Evolutionary conservation across 2,888 invertebrate species (phyloP).

Genomic region (Chloroclystis v-ata): DNA sequence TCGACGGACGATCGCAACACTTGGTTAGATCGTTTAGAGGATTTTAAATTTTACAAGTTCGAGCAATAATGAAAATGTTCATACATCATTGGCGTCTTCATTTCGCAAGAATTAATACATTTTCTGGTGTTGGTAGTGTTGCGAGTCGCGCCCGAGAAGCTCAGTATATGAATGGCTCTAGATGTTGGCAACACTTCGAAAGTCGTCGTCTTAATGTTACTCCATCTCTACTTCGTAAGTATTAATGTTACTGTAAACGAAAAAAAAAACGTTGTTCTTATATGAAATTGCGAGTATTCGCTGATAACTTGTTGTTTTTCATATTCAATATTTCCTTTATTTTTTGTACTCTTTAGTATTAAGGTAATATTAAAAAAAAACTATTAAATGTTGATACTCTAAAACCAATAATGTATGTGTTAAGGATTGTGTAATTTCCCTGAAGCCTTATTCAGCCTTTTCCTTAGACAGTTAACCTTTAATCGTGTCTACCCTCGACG

Average conservation of each 20-base stretch:
- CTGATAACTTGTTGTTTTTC: slow-evolving; percentile 75
- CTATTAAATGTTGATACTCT: slow-evolving; percentile 78
- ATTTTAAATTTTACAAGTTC: background rate
- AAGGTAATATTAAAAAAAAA: slow-evolving; percentile 72
- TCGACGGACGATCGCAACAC: slow-evolving; percentile 18
- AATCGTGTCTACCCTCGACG: slow-evolving; percentile 34
- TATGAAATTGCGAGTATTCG: slow-evolving; percentile 73
- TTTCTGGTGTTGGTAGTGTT: slow-evolving; percentile 4
- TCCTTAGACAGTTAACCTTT: slow-evolving; percentile 65
- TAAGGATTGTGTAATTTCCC: slow-evolving; percentile 75
- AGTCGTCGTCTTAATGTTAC: slow-evolving; percentile 38
- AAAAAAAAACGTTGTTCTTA: slow-evolving; percentile 75
- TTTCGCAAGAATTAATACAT: slow-evolving; percentile 5
- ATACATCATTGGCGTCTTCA: slow-evolving; percentile 3
- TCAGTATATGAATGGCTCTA: slow-evolving; percentile 27
- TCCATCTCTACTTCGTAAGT: slow-evolving; percentile 61
- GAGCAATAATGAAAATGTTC: background rate
- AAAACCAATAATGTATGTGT: slow-evolving; percentile 72
- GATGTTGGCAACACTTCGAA: slow-evolving; percentile 29
- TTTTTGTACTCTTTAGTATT: slow-evolving; percentile 78
- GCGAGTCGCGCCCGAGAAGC: slow-evolving; percentile 24
- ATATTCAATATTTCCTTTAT: slow-evolving; percentile 78
- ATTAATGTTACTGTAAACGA: slow-evolving; percentile 72
- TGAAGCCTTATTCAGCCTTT: slow-evolving; percentile 76
- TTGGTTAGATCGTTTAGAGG: slow-evolving; percentile 13